Evolutionary conservation across 2,113 vertebrate genomes (phyloP), one percentile per base, ranked within the genome.

Genomic region (Alligator mississippiensis): DNA sequence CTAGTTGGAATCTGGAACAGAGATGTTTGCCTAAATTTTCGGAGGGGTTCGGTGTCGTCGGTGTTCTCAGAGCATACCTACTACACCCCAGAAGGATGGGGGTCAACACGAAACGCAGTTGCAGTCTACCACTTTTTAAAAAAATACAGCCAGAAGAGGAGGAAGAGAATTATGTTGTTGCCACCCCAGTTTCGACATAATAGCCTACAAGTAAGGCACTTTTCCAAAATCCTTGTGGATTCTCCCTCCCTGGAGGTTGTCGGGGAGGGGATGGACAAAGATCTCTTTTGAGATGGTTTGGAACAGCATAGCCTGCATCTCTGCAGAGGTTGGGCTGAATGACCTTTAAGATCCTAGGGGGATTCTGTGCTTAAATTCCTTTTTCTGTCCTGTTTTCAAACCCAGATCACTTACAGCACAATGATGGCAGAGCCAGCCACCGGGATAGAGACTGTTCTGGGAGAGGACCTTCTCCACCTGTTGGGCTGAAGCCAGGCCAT

Each of bases 131-230:
- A 28, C 83, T 91, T 2, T 0, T 75, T 60, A 63, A 80, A 88
- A 76, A 27, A 47, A 15, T 16, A 22, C 57, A 77, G 76, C 64
- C 28, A 18, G 47, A 2, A 11, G 47, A 77, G 24, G 2, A 1
- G 2, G 17, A 47, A 47, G 47, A 47, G 47, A 77, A 27, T 54
- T 38, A 34, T 63, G 25, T 66, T 94, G 70, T 25, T 63, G 21
- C 58, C 58, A 63, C 34, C n/a, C 60, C 10, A 10, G 14, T 58
- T 75, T 47, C 57, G 25, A 80, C 58, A 16, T 7, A 63, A 25
- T 4, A 2, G 16, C 59, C 72, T 70, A 0, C 0, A 11, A 19
- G 47, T 3, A 17, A 38, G 34, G 3, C 3, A 3, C 15, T 77
- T 38, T 19, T 34, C 60, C 72, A 60, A 60, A 27, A 4, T 87